Conservation (phyloP, 2,113 vertebrate genomes). For the Ibidorhyncha struthersii region DNA sequence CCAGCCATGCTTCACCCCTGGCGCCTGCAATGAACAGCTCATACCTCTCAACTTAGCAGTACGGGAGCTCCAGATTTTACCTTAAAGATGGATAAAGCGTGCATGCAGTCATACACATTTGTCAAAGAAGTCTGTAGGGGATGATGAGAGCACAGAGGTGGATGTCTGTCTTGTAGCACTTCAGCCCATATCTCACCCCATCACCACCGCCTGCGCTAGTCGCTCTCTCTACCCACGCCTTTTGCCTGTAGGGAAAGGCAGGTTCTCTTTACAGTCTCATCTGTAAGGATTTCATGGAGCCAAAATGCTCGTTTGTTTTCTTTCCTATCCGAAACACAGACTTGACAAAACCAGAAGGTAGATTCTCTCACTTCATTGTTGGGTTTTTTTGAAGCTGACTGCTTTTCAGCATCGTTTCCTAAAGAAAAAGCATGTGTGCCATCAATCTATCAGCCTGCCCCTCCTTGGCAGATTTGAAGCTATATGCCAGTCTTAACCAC, state of each 20-base stretch:
- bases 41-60: fast-evolving
- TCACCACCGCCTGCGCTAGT: too few relatives aligned
- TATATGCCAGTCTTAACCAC: not conserved
- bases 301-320: not conserved
- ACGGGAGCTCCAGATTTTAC: not conserved
- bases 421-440: not conserved
- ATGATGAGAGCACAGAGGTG: not conserved
- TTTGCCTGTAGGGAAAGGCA: not conserved
- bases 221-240: not conserved
- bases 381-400: not conserved
- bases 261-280: not conserved
- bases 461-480: not conserved
- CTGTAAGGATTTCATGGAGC: not conserved
- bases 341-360: not conserved
- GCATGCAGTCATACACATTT: fast-evolving
- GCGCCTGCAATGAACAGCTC: not conserved
- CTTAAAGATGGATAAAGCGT: not conserved
- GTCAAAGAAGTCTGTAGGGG: not conserved
- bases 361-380: not conserved
- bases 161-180: too few relatives aligned
- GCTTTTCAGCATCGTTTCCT: not conserved
- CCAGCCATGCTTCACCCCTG: not conserved
- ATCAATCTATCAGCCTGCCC: not conserved
- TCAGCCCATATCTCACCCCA: not conserved
- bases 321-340: not conserved